Conservation (phyloP, 2,797 vertebrate species). For the Ambastaia sidthimunki region DNA sequence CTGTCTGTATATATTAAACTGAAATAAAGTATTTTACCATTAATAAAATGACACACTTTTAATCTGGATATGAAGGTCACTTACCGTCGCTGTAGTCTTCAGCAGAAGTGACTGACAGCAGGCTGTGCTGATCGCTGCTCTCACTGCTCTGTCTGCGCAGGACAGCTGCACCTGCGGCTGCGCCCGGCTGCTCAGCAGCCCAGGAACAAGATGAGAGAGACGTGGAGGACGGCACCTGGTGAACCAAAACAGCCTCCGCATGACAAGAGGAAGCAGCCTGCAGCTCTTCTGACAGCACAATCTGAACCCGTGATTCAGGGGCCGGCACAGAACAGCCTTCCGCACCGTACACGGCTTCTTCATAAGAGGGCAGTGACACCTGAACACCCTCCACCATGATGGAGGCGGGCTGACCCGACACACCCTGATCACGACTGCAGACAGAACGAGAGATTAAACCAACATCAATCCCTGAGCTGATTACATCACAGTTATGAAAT, state of each 20-base stretch:
- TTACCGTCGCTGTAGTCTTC: conserved; percentile 95
- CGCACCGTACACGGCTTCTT: conserved; percentile 97
- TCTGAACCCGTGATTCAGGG: conserved; percentile 89
- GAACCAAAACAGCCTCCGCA: conserved; percentile 93
- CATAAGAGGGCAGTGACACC: conserved; percentile 93
- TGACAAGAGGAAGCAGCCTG: conserved; percentile 71
- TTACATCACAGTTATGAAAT: conserved; percentile 37
- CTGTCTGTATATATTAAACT: too few species aligned
- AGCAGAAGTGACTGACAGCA: conserved; percentile 89
- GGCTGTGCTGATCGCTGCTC: conserved; percentile 94
- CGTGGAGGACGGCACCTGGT: conserved; percentile 84
- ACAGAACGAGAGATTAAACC: conserved; percentile 27
- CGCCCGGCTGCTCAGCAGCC: conserved; percentile 82
- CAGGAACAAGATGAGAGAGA: conserved; percentile 76
- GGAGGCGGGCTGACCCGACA: conserved; percentile 90
- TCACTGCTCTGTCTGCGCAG: conserved; percentile 89
- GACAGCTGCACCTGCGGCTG: conserved; percentile 68
- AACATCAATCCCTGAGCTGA: conserved; percentile 20
- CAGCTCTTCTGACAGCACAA: conserved; percentile 90
- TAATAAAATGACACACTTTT: not conserved
- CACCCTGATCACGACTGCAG: conserved; percentile 90
- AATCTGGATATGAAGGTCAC: conserved; percentile 46
- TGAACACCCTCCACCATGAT: conserved; percentile 96
- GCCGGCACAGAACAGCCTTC: conserved; percentile 79
- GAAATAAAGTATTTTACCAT: too few species aligned